A percentile compares a stretch with the other conserved stretches of the same genome.
Evolutionary conservation across 2,888 invertebrate species (phyloP).

Genomic region (Petrolisthes cinctipes): DNA sequence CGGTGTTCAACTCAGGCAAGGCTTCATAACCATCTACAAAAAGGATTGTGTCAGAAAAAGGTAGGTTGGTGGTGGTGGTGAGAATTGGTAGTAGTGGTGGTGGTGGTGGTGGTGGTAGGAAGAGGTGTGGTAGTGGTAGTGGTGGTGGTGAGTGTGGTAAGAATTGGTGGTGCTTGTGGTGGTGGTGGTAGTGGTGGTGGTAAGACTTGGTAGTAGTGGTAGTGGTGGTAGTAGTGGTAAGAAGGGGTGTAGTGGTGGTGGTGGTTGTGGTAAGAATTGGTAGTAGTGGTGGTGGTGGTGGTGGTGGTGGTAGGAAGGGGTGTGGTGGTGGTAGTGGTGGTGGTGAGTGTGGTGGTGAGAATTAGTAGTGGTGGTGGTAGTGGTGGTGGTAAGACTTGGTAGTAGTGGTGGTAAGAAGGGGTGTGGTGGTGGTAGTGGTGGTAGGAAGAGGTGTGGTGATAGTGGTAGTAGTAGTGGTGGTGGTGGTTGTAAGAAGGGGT

Average conservation of each 20-base stretch:
- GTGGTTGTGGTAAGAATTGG: not conserved
- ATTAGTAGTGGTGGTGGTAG: no score
- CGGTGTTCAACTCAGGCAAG: conserved; percentile 56
- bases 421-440: not conserved
- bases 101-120: no score
- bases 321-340: no score
- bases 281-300: not conserved
- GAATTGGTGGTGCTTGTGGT: no score
- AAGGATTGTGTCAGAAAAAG: conserved; percentile 61
- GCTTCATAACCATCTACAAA: conserved; percentile 59
- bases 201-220: not conserved
- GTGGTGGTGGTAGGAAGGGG: not conserved
- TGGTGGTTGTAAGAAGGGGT: not conserved
- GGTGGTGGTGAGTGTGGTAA: no score
- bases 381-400: not conserved
- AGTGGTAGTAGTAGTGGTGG: not conserved
- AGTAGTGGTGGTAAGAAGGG: not conserved
- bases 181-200: no score
- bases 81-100: no score
- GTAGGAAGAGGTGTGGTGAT: not conserved
- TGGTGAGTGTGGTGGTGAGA: no score
- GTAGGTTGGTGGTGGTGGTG: conserved; percentile 20
- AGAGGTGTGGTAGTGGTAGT: no score
- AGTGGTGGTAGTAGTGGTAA: no score
- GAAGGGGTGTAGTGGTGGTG: not conserved